Percentiles rank a stretch among this genome's conserved stretches.
Conservation (phyloP, 2,797 vertebrate species). For the Sphaeramia orbicularis region DNA sequence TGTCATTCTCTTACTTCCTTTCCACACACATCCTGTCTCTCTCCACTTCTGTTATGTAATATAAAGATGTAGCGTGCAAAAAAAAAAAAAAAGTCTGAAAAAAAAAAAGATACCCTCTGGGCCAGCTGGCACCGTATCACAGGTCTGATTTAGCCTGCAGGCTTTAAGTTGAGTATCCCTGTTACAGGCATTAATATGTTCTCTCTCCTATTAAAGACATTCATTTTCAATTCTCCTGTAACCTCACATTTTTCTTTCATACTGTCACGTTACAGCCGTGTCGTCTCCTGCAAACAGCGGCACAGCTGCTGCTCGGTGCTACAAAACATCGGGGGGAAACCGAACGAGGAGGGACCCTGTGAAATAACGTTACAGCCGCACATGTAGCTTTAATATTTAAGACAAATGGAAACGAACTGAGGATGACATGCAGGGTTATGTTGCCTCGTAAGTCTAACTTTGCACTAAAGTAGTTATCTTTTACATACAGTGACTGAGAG, state of each 20-base stretch:
- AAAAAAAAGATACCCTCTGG: too few species aligned
- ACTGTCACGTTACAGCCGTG: constrained; percentile 29
- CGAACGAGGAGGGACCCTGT: constrained; percentile 2
- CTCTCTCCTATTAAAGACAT: constrained; percentile 63
- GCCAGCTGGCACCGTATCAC: too few species aligned
- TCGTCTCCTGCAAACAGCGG: constrained; percentile 34
- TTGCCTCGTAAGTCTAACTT: constrained; percentile 40
- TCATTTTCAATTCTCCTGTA: constrained; percentile 55
- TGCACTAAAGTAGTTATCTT: constrained; percentile 37
- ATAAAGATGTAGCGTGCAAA: too few species aligned
- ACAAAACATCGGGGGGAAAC: constrained; percentile 52
- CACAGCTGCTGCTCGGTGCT: constrained; percentile 37
- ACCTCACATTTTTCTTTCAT: constrained; percentile 14
- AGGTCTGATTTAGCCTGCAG: too few species aligned
- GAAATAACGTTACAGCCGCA: constrained; percentile 25
- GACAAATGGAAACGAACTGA: constrained; percentile 60
- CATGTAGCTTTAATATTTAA: constrained; percentile 46
- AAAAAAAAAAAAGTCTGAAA: too few species aligned
- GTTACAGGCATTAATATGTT: constrained; percentile 56
- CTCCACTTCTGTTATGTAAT: too few species aligned
- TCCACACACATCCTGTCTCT: too few species aligned
- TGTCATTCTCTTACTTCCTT: too few species aligned
- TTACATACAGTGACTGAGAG: constrained; percentile 57
- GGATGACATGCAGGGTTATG: constrained; percentile 74
- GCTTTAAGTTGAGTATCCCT: too few species aligned